Evolutionary conservation across 2,113 vertebrate species (phyloP).

Genomic region (Verasper variegatus): DNA sequence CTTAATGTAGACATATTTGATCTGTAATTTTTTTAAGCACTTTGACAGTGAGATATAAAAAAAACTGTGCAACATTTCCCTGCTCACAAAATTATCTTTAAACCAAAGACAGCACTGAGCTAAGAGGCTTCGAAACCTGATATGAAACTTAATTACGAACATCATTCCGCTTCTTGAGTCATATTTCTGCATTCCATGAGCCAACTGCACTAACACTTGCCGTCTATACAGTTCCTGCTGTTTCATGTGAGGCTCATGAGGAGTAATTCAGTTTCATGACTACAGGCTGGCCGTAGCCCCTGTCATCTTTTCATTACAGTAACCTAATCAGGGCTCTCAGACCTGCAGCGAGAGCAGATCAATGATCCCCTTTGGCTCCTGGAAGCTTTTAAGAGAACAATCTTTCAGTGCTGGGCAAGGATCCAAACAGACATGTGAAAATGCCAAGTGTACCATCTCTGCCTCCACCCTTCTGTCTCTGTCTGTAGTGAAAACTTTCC

Average conservation of each 20-base stretch:
- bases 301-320: conserved; percentile 56
- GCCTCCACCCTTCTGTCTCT: conserved; percentile 18
- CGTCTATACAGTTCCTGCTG: conserved; percentile 9
- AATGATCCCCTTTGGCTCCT: conserved; percentile 51
- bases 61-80: neutral
- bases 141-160: too few relatives aligned
- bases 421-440: conserved; percentile 67
- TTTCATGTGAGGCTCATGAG: conserved; percentile 29
- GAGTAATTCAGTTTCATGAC: conserved; percentile 35
- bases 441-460: conserved; percentile 33
- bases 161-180: neutral
- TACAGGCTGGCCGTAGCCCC: conserved; percentile 13
- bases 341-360: conserved; percentile 44
- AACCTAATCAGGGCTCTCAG: conserved; percentile 54
- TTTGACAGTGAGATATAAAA: neutral
- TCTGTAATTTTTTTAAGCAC: neutral
- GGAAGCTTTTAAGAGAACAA: conserved; percentile 73
- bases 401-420: conserved; percentile 65
- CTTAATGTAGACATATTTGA: neutral
- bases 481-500: conserved; percentile 34
- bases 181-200: conserved; percentile 12
- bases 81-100: neutral
- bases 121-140: neutral
- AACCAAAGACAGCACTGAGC: neutral
- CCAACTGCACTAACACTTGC: neutral